A percentile compares a stretch with the other conserved stretches of the same genome.
phyloP scores from a whole-genome alignment of 2,797 vertebrate genomes.

The Cyclura pinguis region DNA sequence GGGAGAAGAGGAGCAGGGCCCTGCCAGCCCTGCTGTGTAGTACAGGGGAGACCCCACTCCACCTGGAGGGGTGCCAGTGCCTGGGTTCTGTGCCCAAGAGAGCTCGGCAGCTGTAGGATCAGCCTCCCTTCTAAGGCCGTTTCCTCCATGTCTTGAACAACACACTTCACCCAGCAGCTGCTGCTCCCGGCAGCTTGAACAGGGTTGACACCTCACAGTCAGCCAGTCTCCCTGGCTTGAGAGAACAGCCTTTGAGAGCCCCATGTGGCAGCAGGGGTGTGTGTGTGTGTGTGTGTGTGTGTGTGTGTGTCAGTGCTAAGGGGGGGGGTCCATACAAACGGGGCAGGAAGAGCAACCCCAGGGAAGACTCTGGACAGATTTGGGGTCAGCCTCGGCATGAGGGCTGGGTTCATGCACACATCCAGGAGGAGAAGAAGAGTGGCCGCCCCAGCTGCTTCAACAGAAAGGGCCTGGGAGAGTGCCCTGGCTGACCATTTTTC shows the following conservation, averaged over 20 bases:
- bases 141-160: no score
- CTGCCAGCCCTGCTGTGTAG: neutral
- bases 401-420: neutral
- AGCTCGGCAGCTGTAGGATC: rapidly evolving
- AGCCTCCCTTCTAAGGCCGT: no score
- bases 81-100: neutral
- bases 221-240: neutral
- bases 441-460: neutral
- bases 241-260: neutral
- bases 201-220: neutral
- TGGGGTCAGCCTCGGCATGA: neutral
- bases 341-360: neutral
- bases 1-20: neutral
- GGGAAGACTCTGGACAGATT: no score
- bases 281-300: no score
- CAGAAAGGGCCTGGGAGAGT: neutral
- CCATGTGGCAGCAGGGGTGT: neutral
- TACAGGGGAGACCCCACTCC: neutral
- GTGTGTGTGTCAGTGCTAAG: no score
- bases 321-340: neutral
- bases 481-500: neutral
- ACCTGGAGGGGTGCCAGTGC: no score
- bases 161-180: no score
- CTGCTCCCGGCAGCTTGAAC: no score
- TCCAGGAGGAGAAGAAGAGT: neutral